phyloP scores from a whole-genome alignment of 2,113 vertebrate genomes.

The Ploceus nigricollis region DNA sequence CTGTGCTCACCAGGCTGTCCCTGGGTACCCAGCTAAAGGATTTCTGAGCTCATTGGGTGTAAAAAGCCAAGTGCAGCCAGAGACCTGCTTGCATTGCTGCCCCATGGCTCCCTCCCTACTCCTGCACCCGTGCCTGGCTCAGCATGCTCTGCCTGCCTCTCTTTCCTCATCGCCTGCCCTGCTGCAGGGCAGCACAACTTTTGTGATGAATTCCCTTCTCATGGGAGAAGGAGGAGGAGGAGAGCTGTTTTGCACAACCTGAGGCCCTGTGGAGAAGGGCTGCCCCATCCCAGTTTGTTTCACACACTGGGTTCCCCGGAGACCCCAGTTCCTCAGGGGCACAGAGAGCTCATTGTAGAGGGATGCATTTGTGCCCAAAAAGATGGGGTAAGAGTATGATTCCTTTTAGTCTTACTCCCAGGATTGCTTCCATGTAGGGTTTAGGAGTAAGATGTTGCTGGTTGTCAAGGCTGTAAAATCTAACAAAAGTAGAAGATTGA shows the following conservation, averaged over 20 bases:
- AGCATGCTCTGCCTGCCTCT: neutral
- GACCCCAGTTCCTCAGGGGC: neutral
- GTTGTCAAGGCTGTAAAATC: neutral
- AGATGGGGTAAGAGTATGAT: neutral
- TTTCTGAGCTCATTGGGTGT: neutral
- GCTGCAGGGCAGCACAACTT: neutral
- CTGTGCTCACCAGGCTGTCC: neutral
- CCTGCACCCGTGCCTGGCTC: neutral
- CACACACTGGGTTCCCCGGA: neutral
- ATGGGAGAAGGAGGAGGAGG: neutral
- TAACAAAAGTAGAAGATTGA: neutral
- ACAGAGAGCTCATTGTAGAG: neutral
- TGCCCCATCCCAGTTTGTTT: neutral
- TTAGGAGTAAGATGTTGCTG: neutral
- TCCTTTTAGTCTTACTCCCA: neutral
- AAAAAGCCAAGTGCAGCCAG: neutral
- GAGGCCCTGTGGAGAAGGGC: neutral
- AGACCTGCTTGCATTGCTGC: neutral
- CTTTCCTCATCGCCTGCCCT: neutral
- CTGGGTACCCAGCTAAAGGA: neutral
- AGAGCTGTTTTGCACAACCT: neutral
- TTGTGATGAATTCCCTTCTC: neutral
- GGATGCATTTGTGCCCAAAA: neutral
- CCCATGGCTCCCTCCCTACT: neutral
- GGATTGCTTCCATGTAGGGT: neutral